Evolutionary conservation across 2,797 vertebrate genomes (phyloP).

Genomic region (Hapalemur alaotrensis): DNA sequence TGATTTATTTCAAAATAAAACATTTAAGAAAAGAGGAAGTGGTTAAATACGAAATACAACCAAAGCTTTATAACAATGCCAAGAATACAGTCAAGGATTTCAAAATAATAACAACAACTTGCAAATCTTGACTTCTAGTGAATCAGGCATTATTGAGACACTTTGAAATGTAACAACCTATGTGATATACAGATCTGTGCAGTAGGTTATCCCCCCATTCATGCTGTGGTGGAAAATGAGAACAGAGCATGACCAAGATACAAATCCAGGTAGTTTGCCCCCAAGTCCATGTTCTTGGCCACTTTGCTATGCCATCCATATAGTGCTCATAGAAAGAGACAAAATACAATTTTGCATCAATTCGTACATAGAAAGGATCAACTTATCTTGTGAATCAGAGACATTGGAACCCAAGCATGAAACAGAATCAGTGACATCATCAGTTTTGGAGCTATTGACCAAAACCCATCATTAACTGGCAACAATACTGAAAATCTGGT

Average conservation of each 20-base stretch:
- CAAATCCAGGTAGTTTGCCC: neutral
- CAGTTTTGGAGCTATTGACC: neutral
- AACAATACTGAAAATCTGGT: neutral
- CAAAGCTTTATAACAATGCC: neutral
- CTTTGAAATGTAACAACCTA: neutral
- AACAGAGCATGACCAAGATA: neutral
- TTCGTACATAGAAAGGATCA: neutral
- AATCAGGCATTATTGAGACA: neutral
- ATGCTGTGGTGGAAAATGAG: neutral
- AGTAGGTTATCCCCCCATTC: neutral
- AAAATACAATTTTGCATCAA: neutral
- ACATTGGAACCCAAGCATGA: neutral
- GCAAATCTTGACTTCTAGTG: neutral
- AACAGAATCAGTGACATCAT: neutral
- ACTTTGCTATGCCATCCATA: neutral
- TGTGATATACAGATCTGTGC: neutral
- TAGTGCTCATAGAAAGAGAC: neutral
- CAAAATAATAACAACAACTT: neutral
- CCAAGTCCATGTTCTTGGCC: neutral
- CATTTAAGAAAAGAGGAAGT: neutral
- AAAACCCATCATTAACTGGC: neutral
- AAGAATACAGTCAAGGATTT: neutral
- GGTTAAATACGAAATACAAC: neutral
- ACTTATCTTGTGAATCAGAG: neutral
- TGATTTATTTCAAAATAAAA: constrained; percentile 39